Conservation (phyloP, 2,888 invertebrate species). For the Dryomyza anilis region DNA sequence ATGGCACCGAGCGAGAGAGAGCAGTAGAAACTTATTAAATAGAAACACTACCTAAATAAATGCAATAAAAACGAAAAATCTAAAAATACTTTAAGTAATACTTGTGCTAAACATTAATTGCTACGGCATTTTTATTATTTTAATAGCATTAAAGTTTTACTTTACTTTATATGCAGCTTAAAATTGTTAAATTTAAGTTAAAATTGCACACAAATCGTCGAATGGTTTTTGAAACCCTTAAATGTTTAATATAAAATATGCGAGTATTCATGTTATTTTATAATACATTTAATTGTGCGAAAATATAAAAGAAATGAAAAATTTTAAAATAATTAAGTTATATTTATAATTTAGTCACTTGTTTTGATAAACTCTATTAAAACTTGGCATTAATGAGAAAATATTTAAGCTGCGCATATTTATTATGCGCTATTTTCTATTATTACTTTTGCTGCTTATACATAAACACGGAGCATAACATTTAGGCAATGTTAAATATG, state of each 20-base stretch:
- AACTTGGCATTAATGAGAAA: too few relatives aligned
- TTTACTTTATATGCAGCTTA: background rate
- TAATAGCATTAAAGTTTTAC: slow-evolving; percentile 14
- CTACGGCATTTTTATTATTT: background rate
- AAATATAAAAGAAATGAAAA: background rate
- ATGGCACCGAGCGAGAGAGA: too few relatives aligned
- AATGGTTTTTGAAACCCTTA: slow-evolving; percentile 2
- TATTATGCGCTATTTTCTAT: too few relatives aligned
- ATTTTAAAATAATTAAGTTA: background rate
- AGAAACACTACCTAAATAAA: background rate
- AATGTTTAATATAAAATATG: background rate
- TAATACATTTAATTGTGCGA: background rate
- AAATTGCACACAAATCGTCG: slow-evolving; percentile 39
- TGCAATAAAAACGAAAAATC: background rate
- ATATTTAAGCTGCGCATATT: too few relatives aligned
- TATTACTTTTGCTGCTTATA: too few relatives aligned
- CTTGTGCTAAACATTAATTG: slow-evolving; percentile 4
- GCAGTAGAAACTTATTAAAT: slow-evolving; percentile 5
- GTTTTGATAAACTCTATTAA: background rate
- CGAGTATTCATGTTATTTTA: slow-evolving; percentile 14
- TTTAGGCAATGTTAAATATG: too few relatives aligned
- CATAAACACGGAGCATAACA: too few relatives aligned
- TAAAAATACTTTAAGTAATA: slow-evolving; percentile 8
- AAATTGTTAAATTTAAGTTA: slow-evolving; percentile 30
- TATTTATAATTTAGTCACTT: background rate